Base-by-base conservation (phyloP, 2,888 invertebrate genomes). In the Plagodis pulveraria region DNA sequence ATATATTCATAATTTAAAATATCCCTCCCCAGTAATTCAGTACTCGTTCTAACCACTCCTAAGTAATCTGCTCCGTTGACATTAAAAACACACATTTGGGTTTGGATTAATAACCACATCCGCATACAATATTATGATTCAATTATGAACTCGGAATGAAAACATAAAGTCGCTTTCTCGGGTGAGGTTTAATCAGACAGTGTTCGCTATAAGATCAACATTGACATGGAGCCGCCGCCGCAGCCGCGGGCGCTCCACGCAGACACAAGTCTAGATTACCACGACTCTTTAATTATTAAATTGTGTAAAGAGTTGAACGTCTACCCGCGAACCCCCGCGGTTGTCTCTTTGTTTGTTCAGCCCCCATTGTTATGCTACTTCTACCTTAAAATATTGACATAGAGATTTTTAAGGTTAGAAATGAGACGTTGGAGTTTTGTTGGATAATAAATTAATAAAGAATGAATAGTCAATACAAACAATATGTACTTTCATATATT, bases 251-350 rank as follows among this genome's bases (percentile, higher is more conserved):
- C 5, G 46, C 60, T 48, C 50, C 58, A 50, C 55, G 56, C 64
- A 58, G 54, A 61, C 58, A 65, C 61, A 55, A 67, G 70, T 71
- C 83, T 79, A 85, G 85, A 86, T 88, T 86, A 87, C 78, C 79
- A 78, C 76, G 48, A 73, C 78, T 77, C 70, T 80, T 86, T 85
- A 86, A 91, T 89, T 83, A 90, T 91, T 90, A 84, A 90, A 82
- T 79, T 84, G 84, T 84, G 81, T 81, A 91, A 91, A 89, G 91
- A 91, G 91, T 90, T 89, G 76, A 78, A 74, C 66, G 72, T 70
- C 72, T 70, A 56, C 64, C 68, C 66, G 59, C 51, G 44, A 74
- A 67, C 65, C 70, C 67, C 53, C 71, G 68, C 70, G 72, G 68
- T 81, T 84, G 79, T 84, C 86, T 83, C 77, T 72, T 62, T 69